phyloP scores from a whole-genome alignment of 2,888 invertebrate species.

The Heliconius hortense region DNA sequence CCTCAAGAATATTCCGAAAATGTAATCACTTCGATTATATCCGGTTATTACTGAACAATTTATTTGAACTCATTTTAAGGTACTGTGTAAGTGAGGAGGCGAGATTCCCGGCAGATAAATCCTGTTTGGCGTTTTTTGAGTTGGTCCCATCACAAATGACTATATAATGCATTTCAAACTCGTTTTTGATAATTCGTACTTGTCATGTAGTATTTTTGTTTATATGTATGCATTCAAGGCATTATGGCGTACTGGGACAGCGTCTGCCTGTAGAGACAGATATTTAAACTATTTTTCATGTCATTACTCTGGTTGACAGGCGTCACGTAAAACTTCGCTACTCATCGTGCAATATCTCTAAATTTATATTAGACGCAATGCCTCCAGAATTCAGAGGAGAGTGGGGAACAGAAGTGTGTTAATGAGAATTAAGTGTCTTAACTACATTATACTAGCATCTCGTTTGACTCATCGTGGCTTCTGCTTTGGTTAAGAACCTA shows the following conservation, averaged over 20 bases:
- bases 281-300: not conserved
- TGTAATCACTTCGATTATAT: slow-evolving; percentile 20
- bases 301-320: not conserved
- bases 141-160: slow-evolving; percentile 52
- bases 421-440: not conserved
- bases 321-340: not conserved
- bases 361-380: not conserved
- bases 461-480: not conserved
- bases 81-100: slow-evolving; percentile 16
- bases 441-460: not conserved
- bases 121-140: slow-evolving; percentile 55
- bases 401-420: not conserved
- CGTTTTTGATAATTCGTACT: slow-evolving; percentile 38
- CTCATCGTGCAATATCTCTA: not conserved
- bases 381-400: not conserved
- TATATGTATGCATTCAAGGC: not conserved
- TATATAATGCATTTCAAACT: slow-evolving; percentile 52
- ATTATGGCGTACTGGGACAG: too few relatives aligned
- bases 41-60: slow-evolving; percentile 23
- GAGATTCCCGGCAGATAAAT: slow-evolving; percentile 48
- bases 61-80: slow-evolving; percentile 26
- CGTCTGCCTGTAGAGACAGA: not conserved
- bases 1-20: slow-evolving; percentile 4
- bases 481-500: too few relatives aligned
- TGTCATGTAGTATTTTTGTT: slow-evolving; percentile 6